Base-by-base conservation (phyloP, 2,113 vertebrate genomes). In the Urocynchramus pylzowi region DNA sequence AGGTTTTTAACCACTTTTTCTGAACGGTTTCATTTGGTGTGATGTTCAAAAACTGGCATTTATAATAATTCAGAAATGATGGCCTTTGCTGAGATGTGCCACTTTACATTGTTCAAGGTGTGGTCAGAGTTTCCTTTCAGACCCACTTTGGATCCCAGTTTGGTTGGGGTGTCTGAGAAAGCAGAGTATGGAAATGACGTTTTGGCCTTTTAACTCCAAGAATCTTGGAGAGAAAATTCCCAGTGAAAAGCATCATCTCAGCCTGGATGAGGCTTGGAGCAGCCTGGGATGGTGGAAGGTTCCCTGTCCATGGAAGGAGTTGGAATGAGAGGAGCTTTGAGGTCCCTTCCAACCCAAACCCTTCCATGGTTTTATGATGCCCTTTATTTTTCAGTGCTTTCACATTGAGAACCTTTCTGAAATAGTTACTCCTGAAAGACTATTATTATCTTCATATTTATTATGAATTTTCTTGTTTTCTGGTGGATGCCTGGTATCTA, bases 101-200 rank as follows among this genome's bases (percentile, higher is more conserved):
- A 16, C 47, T 88, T 50, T 11, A 7, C 17, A 42, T 4, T 4
- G 4, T 1, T 3, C 26, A 9, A 16, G 15, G 28, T 1, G 2
- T 7, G 39, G 2, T 11, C 47, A 39, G 13, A 45, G 10, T 27
- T 70, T 84, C 47, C 54, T 65, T 69, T 61, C 50, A 74, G 31
- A 59, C 21, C 7, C 13, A 30, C 8, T 57, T 30, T 59, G 26
- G 59, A 22, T 50, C 28, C 41, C 44, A 35, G 8, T 3, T 63
- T 56, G 11, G 16, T 4, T 68, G n/a, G 27, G 49, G 2, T 45
- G 15, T 63, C 28, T 84, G 50, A 60, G 31, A 54, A 1, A 20
- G 23, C 0, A 77, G 16, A 65, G 20, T 6, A 19, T 41, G 63
- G 71, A 45, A 67, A 71, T 44, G 0, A 27, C 10, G 2, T 78